A percentile compares a stretch with the other conserved stretches of the same genome.
phyloP scores from a whole-genome alignment of 2,113 vertebrate genomes.

The Lutjanus erythropterus region DNA sequence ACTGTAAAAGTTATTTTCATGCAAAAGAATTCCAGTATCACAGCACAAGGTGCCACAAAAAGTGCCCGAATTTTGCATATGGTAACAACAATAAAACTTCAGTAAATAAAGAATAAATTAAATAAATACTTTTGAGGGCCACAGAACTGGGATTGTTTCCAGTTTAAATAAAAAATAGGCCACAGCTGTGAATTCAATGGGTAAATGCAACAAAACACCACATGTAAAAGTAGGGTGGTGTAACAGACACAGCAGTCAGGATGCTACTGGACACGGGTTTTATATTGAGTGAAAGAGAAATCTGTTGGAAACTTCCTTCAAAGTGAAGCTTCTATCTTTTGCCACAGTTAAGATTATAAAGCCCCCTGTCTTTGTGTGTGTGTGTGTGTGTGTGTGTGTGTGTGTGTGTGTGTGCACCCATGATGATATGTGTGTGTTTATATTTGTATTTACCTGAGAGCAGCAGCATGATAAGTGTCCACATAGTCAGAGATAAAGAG shows the following conservation, averaged over 20 bases:
- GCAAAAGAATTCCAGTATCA: not conserved
- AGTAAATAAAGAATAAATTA: not conserved
- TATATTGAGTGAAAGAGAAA: not conserved
- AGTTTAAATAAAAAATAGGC: not conserved
- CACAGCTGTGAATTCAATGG: not conserved
- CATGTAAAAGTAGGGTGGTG: not conserved
- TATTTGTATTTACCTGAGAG: slow-evolving; percentile 90
- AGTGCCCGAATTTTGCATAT: not conserved
- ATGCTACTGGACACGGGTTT: not conserved
- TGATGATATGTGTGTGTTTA: not conserved
- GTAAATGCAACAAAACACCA: not conserved
- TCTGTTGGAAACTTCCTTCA: not conserved
- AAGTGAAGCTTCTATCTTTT: slow-evolving; percentile 10
- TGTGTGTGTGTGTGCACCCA: not conserved
- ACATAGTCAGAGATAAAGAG: slow-evolving; percentile 99
- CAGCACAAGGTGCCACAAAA: not conserved
- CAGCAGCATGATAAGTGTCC: slow-evolving; percentile 98
- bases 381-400: not conserved
- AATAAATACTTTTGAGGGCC: not conserved
- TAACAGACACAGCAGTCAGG: rapidly evolving
- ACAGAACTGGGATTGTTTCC: not conserved
- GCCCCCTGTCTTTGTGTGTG: not conserved
- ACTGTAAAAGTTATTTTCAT: not conserved
- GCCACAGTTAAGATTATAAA: not conserved
- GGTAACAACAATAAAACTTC: not conserved